phyloP scores from a whole-genome alignment of 2,888 invertebrate species.

The Ichneumon xanthorius region DNA sequence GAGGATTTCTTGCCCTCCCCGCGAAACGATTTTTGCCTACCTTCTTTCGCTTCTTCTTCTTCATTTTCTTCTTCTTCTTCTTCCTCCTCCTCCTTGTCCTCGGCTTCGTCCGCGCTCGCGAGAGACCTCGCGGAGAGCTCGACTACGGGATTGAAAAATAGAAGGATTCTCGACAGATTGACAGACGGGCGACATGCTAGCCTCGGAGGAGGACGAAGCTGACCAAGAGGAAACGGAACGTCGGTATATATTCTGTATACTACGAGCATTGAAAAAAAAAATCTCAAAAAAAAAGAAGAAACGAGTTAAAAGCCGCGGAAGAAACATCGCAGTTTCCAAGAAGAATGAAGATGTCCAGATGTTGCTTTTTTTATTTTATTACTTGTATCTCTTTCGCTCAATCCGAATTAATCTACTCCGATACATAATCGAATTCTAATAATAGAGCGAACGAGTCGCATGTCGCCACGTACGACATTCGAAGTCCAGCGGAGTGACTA shows the following conservation, averaged over 20 bases:
- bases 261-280: conserved; percentile 23
- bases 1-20: conserved; percentile 58
- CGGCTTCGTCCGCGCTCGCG: conserved; percentile 25
- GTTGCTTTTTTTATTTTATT: conserved; percentile 3
- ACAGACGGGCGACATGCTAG: conserved; percentile 50
- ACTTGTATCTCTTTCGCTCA: background rate
- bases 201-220: conserved; percentile 33
- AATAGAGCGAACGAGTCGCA: conserved; percentile 22
- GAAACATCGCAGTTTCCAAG: conserved; percentile 17
- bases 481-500: conserved; percentile 11
- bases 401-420: conserved; percentile 19
- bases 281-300: background rate
- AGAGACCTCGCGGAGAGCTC: conserved; percentile 14
- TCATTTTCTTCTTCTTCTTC: conserved; percentile 11
- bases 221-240: conserved; percentile 27
- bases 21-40: conserved; percentile 44
- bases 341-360: conserved; percentile 36
- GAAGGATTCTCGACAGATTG: conserved; percentile 49
- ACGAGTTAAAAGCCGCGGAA: conserved; percentile 16
- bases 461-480: background rate
- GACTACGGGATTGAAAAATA: conserved; percentile 38
- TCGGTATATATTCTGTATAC: conserved; percentile 16
- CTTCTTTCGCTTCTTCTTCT: conserved; percentile 13
- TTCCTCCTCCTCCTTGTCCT: background rate
- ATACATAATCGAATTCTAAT: conserved; percentile 37